These are phyloP conservation scores for Tychaedon coryphoeus DNA, from an alignment of 2,113 vertebrate genomes.

Conservation along the genomic window DNA sequence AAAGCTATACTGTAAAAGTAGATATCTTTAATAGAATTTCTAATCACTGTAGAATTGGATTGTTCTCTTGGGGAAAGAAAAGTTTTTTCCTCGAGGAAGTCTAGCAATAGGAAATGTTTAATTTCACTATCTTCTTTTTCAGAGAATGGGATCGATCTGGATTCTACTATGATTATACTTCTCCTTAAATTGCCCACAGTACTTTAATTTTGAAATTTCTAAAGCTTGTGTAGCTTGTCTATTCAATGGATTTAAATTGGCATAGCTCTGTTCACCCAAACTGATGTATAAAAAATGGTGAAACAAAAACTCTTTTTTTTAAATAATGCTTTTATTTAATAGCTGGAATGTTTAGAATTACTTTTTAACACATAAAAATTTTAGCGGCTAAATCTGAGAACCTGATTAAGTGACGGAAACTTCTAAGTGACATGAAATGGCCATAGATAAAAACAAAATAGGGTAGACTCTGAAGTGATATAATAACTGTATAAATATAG, in stretches of 20 bases:
- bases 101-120: background rate
- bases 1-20: background rate
- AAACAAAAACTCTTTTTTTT: background rate
- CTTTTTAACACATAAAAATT: conserved; percentile 21
- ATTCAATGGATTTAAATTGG: background rate
- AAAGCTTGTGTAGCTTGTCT: background rate
- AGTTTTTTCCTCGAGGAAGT: background rate
- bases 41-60: background rate
- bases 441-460: background rate
- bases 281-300: background rate
- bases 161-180: background rate
- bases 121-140: background rate
- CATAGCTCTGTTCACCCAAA: background rate
- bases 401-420: background rate
- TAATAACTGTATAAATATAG: background rate
- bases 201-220: background rate
- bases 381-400: conserved; percentile 12
- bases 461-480: background rate
- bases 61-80: background rate
- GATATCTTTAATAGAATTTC: background rate
- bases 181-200: background rate
- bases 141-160: background rate
- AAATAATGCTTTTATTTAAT: background rate
- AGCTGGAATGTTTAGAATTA: background rate
- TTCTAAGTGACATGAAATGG: background rate